Evolutionary conservation across 2,113 vertebrate species (phyloP).

Genomic region (Tretioscincus oriximinensis): DNA sequence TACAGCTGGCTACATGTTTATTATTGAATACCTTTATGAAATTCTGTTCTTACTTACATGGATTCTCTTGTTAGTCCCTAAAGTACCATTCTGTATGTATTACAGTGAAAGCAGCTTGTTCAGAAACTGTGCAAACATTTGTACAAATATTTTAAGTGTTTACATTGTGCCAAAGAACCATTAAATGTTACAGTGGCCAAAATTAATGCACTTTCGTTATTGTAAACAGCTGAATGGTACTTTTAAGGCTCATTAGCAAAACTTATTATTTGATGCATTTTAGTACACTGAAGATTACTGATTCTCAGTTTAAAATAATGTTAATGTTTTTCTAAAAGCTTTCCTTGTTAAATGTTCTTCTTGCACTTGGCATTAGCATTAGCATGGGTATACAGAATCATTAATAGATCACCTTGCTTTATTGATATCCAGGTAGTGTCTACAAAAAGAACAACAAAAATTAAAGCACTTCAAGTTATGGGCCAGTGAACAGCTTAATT

Average conservation of each 20-base stretch:
- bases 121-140: neutral
- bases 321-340: constrained; percentile 34
- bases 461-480: neutral
- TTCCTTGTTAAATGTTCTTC: constrained; percentile 10
- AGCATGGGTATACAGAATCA: neutral
- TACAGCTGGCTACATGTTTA: neutral
- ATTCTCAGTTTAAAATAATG: neutral
- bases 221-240: constrained; percentile 33
- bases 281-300: neutral
- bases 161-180: constrained; percentile 26
- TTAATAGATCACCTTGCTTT: neutral
- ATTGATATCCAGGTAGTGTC: constrained; percentile 22
- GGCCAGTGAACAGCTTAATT: neutral
- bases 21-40: neutral
- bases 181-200: constrained; percentile 36
- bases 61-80: neutral
- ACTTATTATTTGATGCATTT: neutral
- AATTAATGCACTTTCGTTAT: constrained; percentile 38
- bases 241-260: constrained; percentile 50
- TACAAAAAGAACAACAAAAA: neutral
- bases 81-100: neutral
- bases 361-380: neutral
- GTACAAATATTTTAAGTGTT: constrained; percentile 35
- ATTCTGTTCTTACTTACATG: neutral
- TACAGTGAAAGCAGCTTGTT: constrained; percentile 19